phyloP scores from a whole-genome alignment of 2,888 invertebrate genomes.

The Pimpla rufipes region DNA sequence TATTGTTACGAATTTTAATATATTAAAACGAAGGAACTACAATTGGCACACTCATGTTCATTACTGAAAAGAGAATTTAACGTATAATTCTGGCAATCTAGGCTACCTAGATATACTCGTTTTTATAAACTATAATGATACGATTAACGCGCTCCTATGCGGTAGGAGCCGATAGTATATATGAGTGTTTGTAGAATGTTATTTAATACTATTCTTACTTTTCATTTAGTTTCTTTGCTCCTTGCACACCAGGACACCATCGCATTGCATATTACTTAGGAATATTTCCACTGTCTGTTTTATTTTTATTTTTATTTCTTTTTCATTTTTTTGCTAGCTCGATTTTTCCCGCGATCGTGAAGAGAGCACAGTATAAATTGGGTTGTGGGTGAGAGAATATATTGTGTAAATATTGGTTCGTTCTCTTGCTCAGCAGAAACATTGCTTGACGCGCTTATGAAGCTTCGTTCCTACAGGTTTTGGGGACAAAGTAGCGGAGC shows the following conservation, averaged over 20 bases:
- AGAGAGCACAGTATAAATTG: constrained; percentile 7
- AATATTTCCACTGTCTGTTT: constrained; percentile 64
- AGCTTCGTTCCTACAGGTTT: constrained; percentile 46
- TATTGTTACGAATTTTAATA: constrained; percentile 77
- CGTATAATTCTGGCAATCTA: constrained; percentile 77
- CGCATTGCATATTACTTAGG: constrained; percentile 46
- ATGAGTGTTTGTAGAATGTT: constrained; percentile 76
- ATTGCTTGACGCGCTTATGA: constrained; percentile 54
- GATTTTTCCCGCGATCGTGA: constrained; percentile 32
- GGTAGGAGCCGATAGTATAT: constrained; percentile 70
- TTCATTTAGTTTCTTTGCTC: constrained; percentile 69
- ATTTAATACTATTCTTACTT: constrained; percentile 71
- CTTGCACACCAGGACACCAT: constrained; percentile 68
- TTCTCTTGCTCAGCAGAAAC: constrained; percentile 74
- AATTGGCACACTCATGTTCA: constrained; percentile 72
- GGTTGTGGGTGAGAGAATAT: constrained; percentile 72
- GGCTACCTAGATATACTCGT: constrained; percentile 75
- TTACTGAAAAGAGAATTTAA: constrained; percentile 74
- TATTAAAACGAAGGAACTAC: constrained; percentile 76
- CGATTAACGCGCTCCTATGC: constrained; percentile 72
- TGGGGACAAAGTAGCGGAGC: constrained; percentile 34
- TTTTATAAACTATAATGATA: constrained; percentile 76
- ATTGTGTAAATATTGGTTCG: constrained; percentile 80
- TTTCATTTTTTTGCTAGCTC: constrained; percentile 51
- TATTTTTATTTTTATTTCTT: constrained; percentile 52